Percentiles rank a stretch among this genome's conserved stretches.
These are phyloP conservation scores for Anoplophora glabripennis DNA, from an alignment of 1,140 invertebrate species.

Conservation along the genomic window DNA sequence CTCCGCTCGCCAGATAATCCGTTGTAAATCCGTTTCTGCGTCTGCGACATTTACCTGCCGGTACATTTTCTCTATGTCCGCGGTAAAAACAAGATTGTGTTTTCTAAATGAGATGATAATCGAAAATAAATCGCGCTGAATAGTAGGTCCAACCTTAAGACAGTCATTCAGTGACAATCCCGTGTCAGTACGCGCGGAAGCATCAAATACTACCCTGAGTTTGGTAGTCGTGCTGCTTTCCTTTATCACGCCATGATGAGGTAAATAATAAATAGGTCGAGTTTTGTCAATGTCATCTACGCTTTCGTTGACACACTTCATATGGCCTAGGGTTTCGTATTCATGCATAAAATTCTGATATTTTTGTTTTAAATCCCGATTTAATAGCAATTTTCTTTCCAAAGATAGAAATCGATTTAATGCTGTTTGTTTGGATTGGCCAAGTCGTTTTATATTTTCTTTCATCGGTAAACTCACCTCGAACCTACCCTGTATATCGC, in stretches of 20 bases:
- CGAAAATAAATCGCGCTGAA: slow-evolving; percentile 31
- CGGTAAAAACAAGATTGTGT: slow-evolving; percentile 25
- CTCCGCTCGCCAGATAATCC: slow-evolving; percentile 43
- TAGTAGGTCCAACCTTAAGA: slow-evolving; percentile 29
- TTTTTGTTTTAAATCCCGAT: background rate
- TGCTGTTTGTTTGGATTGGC: slow-evolving; percentile 4
- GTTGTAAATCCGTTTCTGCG: slow-evolving; percentile 39
- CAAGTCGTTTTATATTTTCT: background rate
- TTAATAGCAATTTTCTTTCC: slow-evolving; percentile 7
- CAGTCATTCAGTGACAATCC: slow-evolving; percentile 39
- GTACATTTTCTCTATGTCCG: slow-evolving; percentile 52
- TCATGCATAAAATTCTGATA: background rate
- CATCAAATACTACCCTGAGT: slow-evolving; percentile 7
- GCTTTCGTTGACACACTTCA: background rate
- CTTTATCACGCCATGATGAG: slow-evolving; percentile 41
- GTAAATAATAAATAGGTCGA: slow-evolving; percentile 19
- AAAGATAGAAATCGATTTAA: slow-evolving; percentile 10
- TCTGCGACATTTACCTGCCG: slow-evolving; percentile 43
- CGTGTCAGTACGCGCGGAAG: slow-evolving; percentile 11
- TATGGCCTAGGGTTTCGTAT: background rate
- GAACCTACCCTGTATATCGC: slow-evolving; percentile 11
- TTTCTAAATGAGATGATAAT: slow-evolving; percentile 30
- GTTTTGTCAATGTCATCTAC: background rate
- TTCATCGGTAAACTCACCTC: slow-evolving; percentile 5
- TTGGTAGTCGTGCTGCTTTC: slow-evolving; percentile 30